Base-by-base conservation (phyloP, 2,888 invertebrate genomes). In the Aphodius granarius region DNA sequence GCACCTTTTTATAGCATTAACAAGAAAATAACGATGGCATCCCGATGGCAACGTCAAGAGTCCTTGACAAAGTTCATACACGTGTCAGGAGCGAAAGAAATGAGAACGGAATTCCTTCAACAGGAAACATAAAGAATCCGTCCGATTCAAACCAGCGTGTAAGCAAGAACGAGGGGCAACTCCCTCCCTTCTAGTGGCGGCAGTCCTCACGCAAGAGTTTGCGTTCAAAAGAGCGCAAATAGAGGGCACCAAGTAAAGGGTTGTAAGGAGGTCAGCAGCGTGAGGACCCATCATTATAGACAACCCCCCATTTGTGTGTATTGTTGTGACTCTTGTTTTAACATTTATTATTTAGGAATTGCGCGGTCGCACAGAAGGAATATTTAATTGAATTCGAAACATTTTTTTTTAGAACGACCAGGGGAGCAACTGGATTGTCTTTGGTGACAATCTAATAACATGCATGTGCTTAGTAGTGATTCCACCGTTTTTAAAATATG, bases 181-280 rank as follows among this genome's bases (percentile, higher is more conserved):
- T 43, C n/a, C 68, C 71, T 19, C 68, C 71, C 70, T 43, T 13
- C 43, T 43, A 13, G 43, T 43, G 43, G 43, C n/a, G n/a, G n/a
- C n/a, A n/a, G n/a, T 43, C 43, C 43, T 43, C 43, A 43, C 43
- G 43, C 43, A 43, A 43, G 13, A 43, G 43, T 43, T 43, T 43
- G 43, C 43, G 43, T 43, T 43, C 43, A 43, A 43, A 43, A 43
- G 43, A 43, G 43, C 43, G 43, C 43, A 43, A 43, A 43, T 43
- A 43, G 64, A 62, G 18, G 68, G 68, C 18, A 20, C 62, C 16
- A 43, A 43, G 73, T 23, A 66, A 76, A 76, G 76, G 76, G 76
- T 76, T 76, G 76, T 71, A 73, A 73, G 73, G 70, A 76, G 76
- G 76, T 76, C 76, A 76, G 71, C 64, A 72, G 76, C 71, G 76